phyloP scores from a whole-genome alignment of 2,797 vertebrate species.

The Ataeniobius toweri region DNA sequence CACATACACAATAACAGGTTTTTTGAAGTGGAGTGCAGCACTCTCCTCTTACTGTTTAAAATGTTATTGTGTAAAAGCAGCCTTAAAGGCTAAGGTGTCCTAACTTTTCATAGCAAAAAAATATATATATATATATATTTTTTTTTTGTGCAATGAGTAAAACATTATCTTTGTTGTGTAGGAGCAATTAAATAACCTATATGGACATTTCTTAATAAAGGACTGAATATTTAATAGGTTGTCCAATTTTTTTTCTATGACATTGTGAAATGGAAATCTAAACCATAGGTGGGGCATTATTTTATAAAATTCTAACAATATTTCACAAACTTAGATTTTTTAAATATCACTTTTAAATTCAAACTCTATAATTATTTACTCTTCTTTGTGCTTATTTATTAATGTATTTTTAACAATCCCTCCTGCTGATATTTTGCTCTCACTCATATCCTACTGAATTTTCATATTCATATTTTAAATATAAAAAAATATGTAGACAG shows the following conservation, averaged over 20 bases:
- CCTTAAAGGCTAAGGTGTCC: not conserved
- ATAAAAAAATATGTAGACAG: not conserved
- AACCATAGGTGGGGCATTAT: not conserved
- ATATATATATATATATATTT: no score
- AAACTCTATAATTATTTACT: no score
- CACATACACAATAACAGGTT: no score
- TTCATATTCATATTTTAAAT: not conserved
- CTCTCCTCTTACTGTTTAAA: no score
- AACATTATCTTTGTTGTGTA: not conserved
- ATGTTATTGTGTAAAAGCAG: no score
- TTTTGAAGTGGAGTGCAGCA: no score
- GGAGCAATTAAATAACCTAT: not conserved
- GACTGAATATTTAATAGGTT: not conserved
- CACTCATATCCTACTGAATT: not conserved
- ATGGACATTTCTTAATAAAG: not conserved
- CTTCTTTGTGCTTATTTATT: not conserved
- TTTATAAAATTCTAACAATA: not conserved
- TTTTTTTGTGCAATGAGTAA: not conserved
- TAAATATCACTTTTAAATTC: not conserved
- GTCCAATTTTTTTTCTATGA: not conserved
- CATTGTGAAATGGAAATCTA: not conserved
- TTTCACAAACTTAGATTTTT: not conserved
- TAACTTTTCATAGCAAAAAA: no score
- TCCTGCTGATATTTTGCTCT: not conserved
- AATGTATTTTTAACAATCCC: not conserved